Evolutionary conservation across 2,888 invertebrate species (phyloP), one percentile per base, ranked within the genome.

Genomic region (Apodemia zela): DNA sequence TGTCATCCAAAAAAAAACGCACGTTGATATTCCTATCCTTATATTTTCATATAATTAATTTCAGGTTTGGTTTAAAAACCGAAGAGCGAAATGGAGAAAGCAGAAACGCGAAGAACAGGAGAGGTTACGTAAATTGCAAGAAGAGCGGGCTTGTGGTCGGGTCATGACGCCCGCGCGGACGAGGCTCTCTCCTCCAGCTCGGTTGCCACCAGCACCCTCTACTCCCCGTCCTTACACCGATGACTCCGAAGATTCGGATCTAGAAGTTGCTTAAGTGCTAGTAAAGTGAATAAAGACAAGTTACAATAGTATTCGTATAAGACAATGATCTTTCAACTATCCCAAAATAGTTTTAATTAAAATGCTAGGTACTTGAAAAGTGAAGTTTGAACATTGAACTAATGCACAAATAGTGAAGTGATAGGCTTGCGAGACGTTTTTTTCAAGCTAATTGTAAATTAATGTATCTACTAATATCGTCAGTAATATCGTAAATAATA

Each of bases 31-130:
- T 42, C 11, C 51, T 13, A 51, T 51, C 11, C 4, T 51, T 21
- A 54, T 25, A 54, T 21, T 54, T 25, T 42, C 18, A 45, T 38
- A 69, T 33, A 65, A 5, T 80, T 81, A 74, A 76, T 92, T 90
- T 15, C 92, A 98, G 98, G 98, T 98, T 13, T 98, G 98, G 98
- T 98, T 98, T 89, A 98, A 98, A 89, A 98, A 98, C 84, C 94
- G 98, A 21, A 93, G 98, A 49, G 98, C 98, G 72, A 98, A 98
- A 92, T 98, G 98, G 98, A 94, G 98, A 72, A 98, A 98, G 80
- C 98, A 98, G 82, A 98, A 98, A 82, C 94, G 98, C 2, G 98
- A 96, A 81, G 95, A 96, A 82, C 95, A 97, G 85, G 96, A 97
- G 85, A 90, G 97, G 66, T 89, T 97, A 72, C 93, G 97, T 66